Evolutionary conservation across 1,140 invertebrate species (phyloP).

Genomic region (Octopus sinensis): DNA sequence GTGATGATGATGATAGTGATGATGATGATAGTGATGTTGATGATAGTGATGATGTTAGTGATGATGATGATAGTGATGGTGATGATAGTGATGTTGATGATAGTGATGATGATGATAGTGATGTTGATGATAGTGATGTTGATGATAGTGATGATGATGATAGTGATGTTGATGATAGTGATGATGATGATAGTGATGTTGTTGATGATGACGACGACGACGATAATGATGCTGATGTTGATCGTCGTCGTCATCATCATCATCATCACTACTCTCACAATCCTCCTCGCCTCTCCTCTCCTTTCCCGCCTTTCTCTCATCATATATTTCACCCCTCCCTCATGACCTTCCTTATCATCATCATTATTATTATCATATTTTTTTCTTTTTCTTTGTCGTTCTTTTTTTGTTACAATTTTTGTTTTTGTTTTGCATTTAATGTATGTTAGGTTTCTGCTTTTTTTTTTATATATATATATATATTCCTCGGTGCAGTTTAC

Average conservation of each 20-base stretch:
- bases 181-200: constrained; percentile 23
- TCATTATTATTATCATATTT: background rate
- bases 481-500: no score
- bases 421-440: background rate
- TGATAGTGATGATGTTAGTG: no score
- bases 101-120: constrained; percentile 12
- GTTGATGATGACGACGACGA: constrained; percentile 25
- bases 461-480: background rate
- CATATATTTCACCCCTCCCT: background rate
- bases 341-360: background rate
- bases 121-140: constrained; percentile 21
- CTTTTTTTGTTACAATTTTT: background rate
- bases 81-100: constrained; percentile 16
- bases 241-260: background rate
- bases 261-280: background rate
- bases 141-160: constrained; percentile 23
- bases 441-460: background rate
- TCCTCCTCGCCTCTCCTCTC: background rate
- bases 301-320: background rate
- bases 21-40: no score
- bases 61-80: constrained; percentile 16
- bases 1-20: no score
- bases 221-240: background rate
- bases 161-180: constrained; percentile 16
- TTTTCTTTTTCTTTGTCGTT: background rate